phyloP scores from a whole-genome alignment of 2,797 vertebrate genomes.

The Platalea minor region DNA sequence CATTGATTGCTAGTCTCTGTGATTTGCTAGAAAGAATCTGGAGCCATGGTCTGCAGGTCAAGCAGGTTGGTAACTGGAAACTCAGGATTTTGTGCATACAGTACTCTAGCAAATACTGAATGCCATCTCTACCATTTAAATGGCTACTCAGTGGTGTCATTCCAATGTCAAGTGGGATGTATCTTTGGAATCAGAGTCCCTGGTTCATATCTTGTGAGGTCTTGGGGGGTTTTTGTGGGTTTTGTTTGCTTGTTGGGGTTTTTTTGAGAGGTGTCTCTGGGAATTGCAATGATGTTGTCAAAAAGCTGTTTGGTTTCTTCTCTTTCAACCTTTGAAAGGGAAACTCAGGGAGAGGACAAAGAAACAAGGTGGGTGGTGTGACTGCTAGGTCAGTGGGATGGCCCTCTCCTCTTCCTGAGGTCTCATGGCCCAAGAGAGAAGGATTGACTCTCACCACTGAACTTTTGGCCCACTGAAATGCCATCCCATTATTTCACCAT shows the following conservation, averaged over 20 bases:
- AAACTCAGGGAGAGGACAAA: background rate
- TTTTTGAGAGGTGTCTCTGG: background rate
- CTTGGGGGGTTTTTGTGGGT: rapidly evolving
- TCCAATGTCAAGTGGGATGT: background rate
- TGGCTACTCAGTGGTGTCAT: background rate
- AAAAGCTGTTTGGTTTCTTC: background rate
- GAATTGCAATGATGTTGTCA: background rate
- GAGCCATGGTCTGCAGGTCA: slow-evolving; percentile 94
- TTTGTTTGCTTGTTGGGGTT: background rate
- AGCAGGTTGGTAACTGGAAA: slow-evolving; percentile 83
- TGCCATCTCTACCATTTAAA: background rate
- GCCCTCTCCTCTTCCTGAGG: background rate
- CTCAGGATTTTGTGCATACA: background rate
- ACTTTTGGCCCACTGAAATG: background rate
- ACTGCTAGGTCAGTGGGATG: background rate
- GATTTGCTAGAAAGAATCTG: slow-evolving; percentile 97
- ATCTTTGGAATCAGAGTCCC: background rate
- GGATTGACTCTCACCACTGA: background rate
- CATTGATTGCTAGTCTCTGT: slow-evolving; percentile 92
- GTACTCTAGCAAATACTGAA: background rate
- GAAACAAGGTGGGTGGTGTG: background rate
- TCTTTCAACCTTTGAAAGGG: background rate
- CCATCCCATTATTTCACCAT: background rate
- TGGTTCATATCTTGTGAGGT: background rate
- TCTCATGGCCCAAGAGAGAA: background rate